Evolutionary conservation across 1,140 invertebrate genomes (phyloP), one percentile per base, ranked within the genome.

Genomic region (Delia radicum): DNA sequence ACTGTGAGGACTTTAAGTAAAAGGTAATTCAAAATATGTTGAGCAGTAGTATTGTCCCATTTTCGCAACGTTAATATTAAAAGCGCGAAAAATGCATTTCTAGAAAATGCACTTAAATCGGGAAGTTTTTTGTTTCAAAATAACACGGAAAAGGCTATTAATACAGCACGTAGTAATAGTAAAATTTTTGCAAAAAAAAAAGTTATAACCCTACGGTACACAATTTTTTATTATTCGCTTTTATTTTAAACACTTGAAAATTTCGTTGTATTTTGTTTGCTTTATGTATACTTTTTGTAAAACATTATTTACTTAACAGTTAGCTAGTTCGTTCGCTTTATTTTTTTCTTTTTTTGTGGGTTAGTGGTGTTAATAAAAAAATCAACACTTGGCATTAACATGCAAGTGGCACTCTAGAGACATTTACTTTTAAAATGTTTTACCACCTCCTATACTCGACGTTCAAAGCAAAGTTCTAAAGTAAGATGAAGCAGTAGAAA

Each of bases 331-430:
- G 48, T 5, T 48, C 7, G 13, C 33, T 33, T 7, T 33, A 15
- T 42, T 42, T 10, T 42, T n/a, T n/a, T n/a, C n/a, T n/a, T n/a
- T n/a, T n/a, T n/a, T n/a, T n/a, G n/a, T n/a, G n/a, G n/a, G n/a
- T 37, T 13, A 3, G 33, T 55, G 48, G 48, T 55, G 48, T 55
- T 55, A 55, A 55, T 21, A 55, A 55, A 55, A 42, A 55, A 55
- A 55, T 55, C 48, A 55, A 55, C 48, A 55, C 48, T 55, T 55
- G 48, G 21, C 48, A 55, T 55, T 55, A 55, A 55, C 48, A 55
- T 55, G 48, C 48, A 55, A 55, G 48, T 55, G 48, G 48, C 21
- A 55, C 48, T 55, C 48, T 21, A 55, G 48, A 55, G 48, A 55
- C 48, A 55, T 55, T 55, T 55, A 55, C 48, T 55, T 55, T 55